Evolutionary conservation across 2,888 invertebrate species (phyloP).

Genomic region (Aethes cnicana): DNA sequence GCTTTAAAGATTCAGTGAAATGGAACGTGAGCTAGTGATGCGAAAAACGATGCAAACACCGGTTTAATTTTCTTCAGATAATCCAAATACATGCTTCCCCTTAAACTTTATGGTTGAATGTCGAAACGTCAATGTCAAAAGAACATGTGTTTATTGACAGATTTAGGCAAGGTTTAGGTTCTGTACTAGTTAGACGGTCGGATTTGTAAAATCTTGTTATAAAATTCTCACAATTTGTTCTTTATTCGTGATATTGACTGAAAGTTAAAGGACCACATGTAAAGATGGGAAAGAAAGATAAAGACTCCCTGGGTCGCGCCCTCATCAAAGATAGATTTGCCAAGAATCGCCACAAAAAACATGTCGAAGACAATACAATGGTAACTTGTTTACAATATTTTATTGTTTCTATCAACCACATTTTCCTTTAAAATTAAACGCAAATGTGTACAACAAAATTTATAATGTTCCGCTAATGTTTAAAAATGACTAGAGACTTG

Average conservation of each 20-base stretch:
- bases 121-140: constrained; percentile 4
- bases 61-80: background rate
- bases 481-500: no score
- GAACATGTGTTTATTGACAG: constrained; percentile 9
- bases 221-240: background rate
- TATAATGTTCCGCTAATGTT: no score
- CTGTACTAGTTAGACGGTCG: background rate
- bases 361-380: constrained; percentile 88
- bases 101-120: constrained; percentile 5
- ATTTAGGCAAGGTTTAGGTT: background rate
- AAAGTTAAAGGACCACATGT: constrained; percentile 19
- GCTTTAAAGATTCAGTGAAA: background rate
- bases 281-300: constrained; percentile 89
- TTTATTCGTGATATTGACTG: background rate
- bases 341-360: constrained; percentile 83
- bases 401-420: background rate
- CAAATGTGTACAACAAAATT: background rate
- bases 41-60: background rate
- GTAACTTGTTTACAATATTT: constrained; percentile 60
- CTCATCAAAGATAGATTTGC: constrained; percentile 90
- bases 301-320: constrained; percentile 85
- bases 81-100: background rate
- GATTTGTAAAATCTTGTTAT: constrained; percentile 26
- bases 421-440: background rate
- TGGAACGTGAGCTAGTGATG: background rate